phyloP scores from a whole-genome alignment of 2,888 invertebrate species.

The Rhingia rostrata region DNA sequence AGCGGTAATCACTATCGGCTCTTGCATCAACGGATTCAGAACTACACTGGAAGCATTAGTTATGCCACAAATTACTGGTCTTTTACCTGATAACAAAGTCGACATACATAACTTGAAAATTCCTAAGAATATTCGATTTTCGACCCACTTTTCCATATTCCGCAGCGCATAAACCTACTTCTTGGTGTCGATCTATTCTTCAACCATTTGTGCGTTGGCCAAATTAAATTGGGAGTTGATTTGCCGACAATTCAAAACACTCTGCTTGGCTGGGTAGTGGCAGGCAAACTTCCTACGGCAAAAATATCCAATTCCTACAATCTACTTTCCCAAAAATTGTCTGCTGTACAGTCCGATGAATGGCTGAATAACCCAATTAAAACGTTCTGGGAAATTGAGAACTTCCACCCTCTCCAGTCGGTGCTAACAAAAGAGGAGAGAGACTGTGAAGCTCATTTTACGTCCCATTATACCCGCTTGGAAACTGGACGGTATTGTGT shows the following conservation, averaged over 20 bases:
- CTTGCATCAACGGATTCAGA: conserved; percentile 25
- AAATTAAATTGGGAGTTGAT: conserved; percentile 43
- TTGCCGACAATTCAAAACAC: conserved; percentile 48
- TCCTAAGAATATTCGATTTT: conserved; percentile 34
- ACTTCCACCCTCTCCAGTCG: no score
- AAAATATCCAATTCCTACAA: no score
- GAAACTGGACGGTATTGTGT: no score
- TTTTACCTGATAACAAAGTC: conserved; percentile 38
- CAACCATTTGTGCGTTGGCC: conserved; percentile 23
- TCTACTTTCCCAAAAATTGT: no score
- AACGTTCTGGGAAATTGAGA: no score
- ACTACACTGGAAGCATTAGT: conserved; percentile 45
- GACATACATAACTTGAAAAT: conserved; percentile 25
- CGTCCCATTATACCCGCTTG: no score
- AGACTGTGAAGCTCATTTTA: no score
- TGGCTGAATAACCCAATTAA: no score
- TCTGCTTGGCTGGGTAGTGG: conserved; percentile 54
- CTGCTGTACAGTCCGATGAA: no score
- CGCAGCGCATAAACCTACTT: conserved; percentile 46
- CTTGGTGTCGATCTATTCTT: conserved; percentile 52
- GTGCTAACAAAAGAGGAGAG: no score
- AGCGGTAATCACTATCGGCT: conserved; percentile 2
- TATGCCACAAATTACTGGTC: conserved; percentile 44
- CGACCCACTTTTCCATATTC: conserved; percentile 47
- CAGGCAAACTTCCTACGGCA: conserved; percentile 44